Conservation (phyloP, 2,888 invertebrate genomes). For the Chydorus sphaericus region DNA sequence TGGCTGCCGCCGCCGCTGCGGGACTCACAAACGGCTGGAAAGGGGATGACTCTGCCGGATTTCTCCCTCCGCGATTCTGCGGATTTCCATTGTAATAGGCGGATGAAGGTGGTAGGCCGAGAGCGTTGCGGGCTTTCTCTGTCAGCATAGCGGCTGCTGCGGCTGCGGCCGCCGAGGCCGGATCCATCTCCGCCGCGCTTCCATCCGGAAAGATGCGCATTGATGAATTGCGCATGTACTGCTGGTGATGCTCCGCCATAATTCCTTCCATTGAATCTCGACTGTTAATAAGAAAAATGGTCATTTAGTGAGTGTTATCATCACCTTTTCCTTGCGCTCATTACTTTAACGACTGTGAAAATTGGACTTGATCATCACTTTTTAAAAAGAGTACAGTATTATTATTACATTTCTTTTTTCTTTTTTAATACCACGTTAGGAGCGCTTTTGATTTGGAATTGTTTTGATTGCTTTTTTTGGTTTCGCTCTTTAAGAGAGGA, state of each 20-base stretch:
- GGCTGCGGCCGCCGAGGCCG: conserved; percentile 20
- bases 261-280: conserved; percentile 64
- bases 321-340: background rate
- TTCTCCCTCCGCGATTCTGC: conserved; percentile 15
- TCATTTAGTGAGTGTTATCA: too few species aligned
- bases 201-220: conserved; percentile 39
- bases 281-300: conserved; percentile 20
- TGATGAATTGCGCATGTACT: conserved; percentile 44
- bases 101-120: conserved; percentile 19
- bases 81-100: conserved; percentile 16
- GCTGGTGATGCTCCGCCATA: conserved; percentile 50
- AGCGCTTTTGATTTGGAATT: background rate
- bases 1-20: conserved; percentile 20
- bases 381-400: too few species aligned
- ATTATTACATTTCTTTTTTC: too few species aligned
- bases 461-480: conserved; percentile 3
- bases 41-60: conserved; percentile 15
- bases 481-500: background rate
- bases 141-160: conserved; percentile 24
- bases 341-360: background rate
- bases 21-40: conserved; percentile 19
- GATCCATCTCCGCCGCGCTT: conserved; percentile 39
- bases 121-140: conserved; percentile 28
- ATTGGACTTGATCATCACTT: background rate
- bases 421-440: too few species aligned